Evolutionary conservation across 1,140 invertebrate genomes (phyloP).

Genomic region (Dinoponera quadriceps): DNA sequence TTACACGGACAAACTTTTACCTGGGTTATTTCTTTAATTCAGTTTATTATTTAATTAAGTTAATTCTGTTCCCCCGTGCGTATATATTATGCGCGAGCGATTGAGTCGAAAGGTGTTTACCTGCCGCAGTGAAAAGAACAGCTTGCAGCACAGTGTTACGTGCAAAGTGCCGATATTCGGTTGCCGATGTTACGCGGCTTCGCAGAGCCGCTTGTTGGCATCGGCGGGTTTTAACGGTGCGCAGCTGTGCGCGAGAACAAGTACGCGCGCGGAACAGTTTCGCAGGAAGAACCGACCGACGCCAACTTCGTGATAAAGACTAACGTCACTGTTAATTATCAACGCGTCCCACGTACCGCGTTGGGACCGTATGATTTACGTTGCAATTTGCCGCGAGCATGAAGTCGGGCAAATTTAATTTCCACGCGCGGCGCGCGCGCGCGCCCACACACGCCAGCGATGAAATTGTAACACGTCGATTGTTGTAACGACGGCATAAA

Average conservation of each 20-base stretch:
- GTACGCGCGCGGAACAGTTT: neutral
- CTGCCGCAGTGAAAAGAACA: neutral
- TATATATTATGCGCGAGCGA: slow-evolving; percentile 22
- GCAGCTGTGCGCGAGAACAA: neutral
- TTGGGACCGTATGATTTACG: neutral
- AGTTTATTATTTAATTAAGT: no score
- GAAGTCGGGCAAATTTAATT: slow-evolving; percentile 22
- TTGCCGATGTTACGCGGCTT: neutral
- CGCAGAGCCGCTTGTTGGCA: no score
- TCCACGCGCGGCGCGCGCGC: neutral
- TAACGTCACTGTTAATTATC: no score
- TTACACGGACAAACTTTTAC: no score
- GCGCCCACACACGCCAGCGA: neutral
- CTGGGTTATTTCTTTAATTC: no score
- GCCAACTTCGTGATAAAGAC: neutral
- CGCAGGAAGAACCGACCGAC: neutral
- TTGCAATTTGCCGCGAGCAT: neutral
- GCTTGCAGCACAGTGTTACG: neutral
- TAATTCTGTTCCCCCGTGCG: no score
- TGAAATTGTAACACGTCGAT: slow-evolving; percentile 2
- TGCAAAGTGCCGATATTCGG: neutral
- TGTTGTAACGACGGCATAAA: neutral
- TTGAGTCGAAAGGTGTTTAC: slow-evolving; percentile 6
- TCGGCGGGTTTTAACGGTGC: neutral
- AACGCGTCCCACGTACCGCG: neutral